Evolutionary conservation across 1,140 invertebrate genomes (phyloP).

Genomic region (Saccostrea echinata): DNA sequence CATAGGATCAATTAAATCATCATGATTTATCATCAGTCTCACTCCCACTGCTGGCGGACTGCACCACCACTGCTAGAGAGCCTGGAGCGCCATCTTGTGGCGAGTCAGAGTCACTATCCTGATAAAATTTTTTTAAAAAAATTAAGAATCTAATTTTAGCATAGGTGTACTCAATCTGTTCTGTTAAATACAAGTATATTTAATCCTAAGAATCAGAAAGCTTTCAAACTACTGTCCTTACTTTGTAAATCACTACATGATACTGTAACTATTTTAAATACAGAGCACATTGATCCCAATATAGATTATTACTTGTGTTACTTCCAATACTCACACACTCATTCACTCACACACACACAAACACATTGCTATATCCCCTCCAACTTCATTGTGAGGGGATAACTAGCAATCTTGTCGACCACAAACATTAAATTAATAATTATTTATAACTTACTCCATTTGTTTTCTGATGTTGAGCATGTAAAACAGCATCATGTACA

Average conservation of each 20-base stretch:
- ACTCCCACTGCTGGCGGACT: neutral
- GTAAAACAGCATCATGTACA: slow-evolving; percentile 75
- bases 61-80: neutral
- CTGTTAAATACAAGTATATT: neutral
- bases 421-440: neutral
- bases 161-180: neutral
- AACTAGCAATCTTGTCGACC: neutral
- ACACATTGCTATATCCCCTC: too few species aligned
- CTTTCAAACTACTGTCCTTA: too few species aligned
- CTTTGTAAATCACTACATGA: neutral
- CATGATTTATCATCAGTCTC: neutral
- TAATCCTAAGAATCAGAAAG: neutral
- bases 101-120: neutral
- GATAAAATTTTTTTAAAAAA: neutral
- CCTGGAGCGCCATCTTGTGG: slow-evolving; percentile 3
- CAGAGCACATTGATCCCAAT: too few species aligned
- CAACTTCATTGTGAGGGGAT: too few species aligned
- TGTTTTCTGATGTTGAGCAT: slow-evolving; percentile 48
- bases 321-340: too few species aligned
- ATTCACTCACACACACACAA: too few species aligned
- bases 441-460: slow-evolving; percentile 3
- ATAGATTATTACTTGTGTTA: too few species aligned
- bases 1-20: neutral
- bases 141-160: neutral
- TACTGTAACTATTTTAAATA: too few species aligned